phyloP scores from a whole-genome alignment of 2,113 vertebrate genomes.

The Cephalopholis sonnerati region DNA sequence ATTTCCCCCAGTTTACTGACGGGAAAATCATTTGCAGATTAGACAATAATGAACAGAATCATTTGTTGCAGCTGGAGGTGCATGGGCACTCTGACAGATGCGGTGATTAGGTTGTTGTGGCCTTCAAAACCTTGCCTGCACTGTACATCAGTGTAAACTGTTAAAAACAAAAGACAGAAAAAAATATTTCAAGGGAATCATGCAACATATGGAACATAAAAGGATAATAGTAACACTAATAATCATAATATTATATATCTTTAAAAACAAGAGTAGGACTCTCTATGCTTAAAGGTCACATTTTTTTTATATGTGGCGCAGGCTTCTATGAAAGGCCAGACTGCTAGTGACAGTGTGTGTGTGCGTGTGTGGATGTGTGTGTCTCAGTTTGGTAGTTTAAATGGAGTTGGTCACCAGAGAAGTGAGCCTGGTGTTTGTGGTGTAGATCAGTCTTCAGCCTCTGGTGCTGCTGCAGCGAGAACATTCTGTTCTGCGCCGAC shows the following conservation, averaged over 20 bases:
- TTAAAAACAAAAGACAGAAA: neutral
- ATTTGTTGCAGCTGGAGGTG: neutral
- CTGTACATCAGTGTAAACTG: neutral
- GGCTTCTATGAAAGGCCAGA: constrained; percentile 15
- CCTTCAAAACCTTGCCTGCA: neutral
- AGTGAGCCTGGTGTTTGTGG: constrained; percentile 49
- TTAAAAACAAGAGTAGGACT: neutral
- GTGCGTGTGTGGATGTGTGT: neutral
- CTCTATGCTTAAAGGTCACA: neutral
- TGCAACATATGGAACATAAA: no score
- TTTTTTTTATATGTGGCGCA: neutral
- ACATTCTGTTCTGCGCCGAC: constrained; percentile 79
- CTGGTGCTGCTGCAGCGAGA: constrained; percentile 63
- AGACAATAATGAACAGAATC: neutral
- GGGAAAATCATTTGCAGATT: neutral
- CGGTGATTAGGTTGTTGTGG: neutral
- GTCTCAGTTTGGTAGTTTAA: constrained; percentile 3
- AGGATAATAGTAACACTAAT: neutral
- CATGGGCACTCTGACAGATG: constrained; percentile 6
- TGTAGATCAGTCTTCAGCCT: constrained; percentile 47
- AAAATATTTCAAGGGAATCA: neutral
- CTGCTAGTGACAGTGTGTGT: constrained; percentile 3
- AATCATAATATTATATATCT: no score
- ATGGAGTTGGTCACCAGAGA: constrained; percentile 41
- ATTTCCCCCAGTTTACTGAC: neutral